A percentile compares a stretch with the other conserved stretches of the same genome.
Conservation (phyloP, 2,797 vertebrate genomes). For the Erpetoichthys calabaricus region DNA sequence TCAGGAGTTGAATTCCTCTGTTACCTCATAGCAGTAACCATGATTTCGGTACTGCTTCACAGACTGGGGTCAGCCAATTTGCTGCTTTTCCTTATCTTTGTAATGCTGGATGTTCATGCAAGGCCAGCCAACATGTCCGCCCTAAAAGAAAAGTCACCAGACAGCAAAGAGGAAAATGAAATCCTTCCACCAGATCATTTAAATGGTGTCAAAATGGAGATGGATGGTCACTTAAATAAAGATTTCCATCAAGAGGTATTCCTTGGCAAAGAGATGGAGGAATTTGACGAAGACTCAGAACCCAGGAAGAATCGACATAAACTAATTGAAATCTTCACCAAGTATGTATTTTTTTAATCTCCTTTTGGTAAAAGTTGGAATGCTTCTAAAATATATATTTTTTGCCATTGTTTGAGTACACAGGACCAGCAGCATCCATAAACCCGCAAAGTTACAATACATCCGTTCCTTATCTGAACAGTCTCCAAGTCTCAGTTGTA, state of each 20-base stretch:
- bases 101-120: slow-evolving; percentile 45
- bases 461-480: too few relatives aligned
- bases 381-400: too few relatives aligned
- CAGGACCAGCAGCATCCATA: too few relatives aligned
- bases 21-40: slow-evolving; percentile 15
- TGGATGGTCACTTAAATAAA: slow-evolving; percentile 86
- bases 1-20: too few relatives aligned
- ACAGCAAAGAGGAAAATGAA: slow-evolving; percentile 66
- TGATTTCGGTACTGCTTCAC: slow-evolving; percentile 38
- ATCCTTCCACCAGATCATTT: slow-evolving; percentile 85
- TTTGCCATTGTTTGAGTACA: neutral
- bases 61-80: slow-evolving; percentile 40
- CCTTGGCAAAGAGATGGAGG: slow-evolving; percentile 78
- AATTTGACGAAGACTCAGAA: slow-evolving; percentile 83
- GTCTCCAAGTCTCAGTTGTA: too few relatives aligned
- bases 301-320: slow-evolving; percentile 76
- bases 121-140: slow-evolving; percentile 78
- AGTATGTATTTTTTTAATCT: slow-evolving; percentile 47
- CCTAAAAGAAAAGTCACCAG: slow-evolving; percentile 48
- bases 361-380: too few relatives aligned
- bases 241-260: slow-evolving; percentile 96
- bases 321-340: slow-evolving; percentile 76
- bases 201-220: slow-evolving; percentile 83
- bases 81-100: slow-evolving; percentile 43
- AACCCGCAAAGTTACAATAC: too few relatives aligned